These are phyloP conservation scores for Corynorhinus townsendii DNA, from an alignment of 2,113 vertebrate genomes.

Conservation along the genomic window DNA sequence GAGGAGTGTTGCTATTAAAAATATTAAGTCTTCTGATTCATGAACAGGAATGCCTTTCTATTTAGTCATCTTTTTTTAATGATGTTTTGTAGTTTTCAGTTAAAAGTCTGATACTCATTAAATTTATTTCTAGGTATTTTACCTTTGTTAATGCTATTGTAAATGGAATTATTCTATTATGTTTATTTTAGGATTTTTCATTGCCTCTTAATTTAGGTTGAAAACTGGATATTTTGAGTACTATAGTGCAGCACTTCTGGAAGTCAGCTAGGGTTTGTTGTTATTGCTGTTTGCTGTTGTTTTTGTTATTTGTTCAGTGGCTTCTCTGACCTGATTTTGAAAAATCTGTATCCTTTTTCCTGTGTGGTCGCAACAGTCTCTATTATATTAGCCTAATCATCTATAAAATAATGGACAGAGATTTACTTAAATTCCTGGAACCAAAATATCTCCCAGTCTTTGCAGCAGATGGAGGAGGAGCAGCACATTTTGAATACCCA, in stretches of 20 bases:
- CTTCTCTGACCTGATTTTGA: background rate
- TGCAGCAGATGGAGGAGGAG: background rate
- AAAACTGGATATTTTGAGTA: background rate
- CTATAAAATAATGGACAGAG: background rate
- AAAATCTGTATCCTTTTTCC: background rate
- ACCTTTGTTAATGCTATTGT: too few relatives aligned
- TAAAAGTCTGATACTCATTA: too few relatives aligned
- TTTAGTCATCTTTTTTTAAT: too few relatives aligned
- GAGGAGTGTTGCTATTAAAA: background rate
- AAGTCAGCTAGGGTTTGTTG: background rate
- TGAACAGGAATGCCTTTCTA: too few relatives aligned
- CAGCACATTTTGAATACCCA: background rate
- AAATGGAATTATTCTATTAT: too few relatives aligned
- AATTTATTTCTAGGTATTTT: too few relatives aligned
- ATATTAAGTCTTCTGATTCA: background rate
- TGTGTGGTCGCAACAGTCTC: background rate
- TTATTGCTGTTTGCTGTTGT: background rate
- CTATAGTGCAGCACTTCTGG: background rate
- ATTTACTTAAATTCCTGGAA: background rate
- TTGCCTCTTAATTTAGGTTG: too few relatives aligned
- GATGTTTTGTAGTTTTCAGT: too few relatives aligned
- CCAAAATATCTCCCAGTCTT: background rate
- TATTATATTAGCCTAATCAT: background rate
- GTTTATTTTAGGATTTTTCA: too few relatives aligned
- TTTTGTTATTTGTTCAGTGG: background rate